phyloP scores from a whole-genome alignment of 2,888 invertebrate species.

The Horisme vitalbata region DNA sequence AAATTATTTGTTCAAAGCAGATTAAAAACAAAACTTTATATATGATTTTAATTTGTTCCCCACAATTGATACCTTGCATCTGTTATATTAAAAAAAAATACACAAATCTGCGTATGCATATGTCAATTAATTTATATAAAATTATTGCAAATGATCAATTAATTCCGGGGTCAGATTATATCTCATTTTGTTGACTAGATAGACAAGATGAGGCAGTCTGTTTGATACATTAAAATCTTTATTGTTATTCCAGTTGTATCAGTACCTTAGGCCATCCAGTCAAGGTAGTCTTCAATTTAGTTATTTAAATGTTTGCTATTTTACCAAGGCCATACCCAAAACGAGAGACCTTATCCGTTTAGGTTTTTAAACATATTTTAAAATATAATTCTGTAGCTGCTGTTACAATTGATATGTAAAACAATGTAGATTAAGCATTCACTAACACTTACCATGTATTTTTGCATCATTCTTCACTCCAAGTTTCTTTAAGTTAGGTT shows the following conservation, averaged over 20 bases:
- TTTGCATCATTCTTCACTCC: background rate
- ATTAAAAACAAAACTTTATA: no score
- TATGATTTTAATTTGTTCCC: background rate
- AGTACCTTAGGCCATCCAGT: constrained; percentile 53
- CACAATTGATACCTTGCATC: no score
- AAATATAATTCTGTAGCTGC: constrained; percentile 36
- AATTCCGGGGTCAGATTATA: constrained; percentile 43
- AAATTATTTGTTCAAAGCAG: no score
- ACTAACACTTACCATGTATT: background rate
- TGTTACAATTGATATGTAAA: constrained; percentile 28
- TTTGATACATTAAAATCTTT: constrained; percentile 38
- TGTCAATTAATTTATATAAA: constrained; percentile 19
- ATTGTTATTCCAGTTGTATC: constrained; percentile 40
- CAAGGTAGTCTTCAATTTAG: constrained; percentile 60
- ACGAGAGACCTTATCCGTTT: constrained; percentile 35
- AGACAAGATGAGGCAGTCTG: constrained; percentile 37
- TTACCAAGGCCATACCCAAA: constrained; percentile 57
- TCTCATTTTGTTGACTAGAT: constrained; percentile 38
- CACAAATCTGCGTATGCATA: no score
- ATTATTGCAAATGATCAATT: constrained; percentile 37
- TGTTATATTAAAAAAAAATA: no score
- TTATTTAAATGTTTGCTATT: constrained; percentile 65
- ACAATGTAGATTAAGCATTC: constrained; percentile 21
- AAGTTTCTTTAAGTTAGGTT: no score
- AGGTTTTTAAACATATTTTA: constrained; percentile 35